Percentiles rank a stretch among this genome's conserved stretches.
phyloP scores from a whole-genome alignment of 2,797 vertebrate genomes.

The Gorsachius magnificus region DNA sequence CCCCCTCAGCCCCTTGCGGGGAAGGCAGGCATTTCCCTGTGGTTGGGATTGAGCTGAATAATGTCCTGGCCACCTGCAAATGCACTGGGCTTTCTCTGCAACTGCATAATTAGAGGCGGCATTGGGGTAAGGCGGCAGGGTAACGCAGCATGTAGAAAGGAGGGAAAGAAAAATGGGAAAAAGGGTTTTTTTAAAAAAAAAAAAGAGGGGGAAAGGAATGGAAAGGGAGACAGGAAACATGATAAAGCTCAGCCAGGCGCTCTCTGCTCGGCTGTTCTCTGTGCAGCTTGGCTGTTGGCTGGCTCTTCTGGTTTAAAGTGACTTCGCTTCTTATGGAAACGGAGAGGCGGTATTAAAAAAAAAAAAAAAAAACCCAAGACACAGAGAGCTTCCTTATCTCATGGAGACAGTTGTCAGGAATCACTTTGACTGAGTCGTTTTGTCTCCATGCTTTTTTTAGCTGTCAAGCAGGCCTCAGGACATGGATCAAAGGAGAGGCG shows the following conservation, averaged over 20 bases:
- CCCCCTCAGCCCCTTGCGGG: not conserved
- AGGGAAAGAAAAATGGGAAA: not conserved
- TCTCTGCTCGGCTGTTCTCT: not conserved
- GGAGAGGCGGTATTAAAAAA: conserved; percentile 76
- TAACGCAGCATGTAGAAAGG: not conserved
- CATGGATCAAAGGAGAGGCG: conserved; percentile 97
- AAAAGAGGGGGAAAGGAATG: not conserved
- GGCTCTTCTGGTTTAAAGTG: conserved; percentile 65
- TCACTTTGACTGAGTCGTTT: conserved; percentile 93
- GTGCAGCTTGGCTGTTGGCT: conserved; percentile 14
- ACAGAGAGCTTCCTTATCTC: conserved; percentile 91
- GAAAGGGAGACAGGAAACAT: not conserved
- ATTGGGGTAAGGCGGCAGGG: not conserved
- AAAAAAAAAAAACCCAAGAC: conserved; percentile 60
- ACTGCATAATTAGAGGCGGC: not conserved
- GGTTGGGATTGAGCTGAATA: not conserved
- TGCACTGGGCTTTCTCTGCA: not conserved
- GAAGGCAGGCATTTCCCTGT: conserved; percentile 18
- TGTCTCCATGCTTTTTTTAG: conserved; percentile 84
- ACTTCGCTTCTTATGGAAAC: conserved; percentile 68
- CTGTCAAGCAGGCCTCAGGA: conserved; percentile 96
- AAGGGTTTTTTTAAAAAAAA: not conserved
- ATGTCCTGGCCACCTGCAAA: not conserved
- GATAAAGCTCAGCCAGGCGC: conserved; percentile 33
- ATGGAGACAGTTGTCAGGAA: conserved; percentile 98